Conservation (phyloP, 2,113 vertebrate genomes). For the Sebastes schlegelii region DNA sequence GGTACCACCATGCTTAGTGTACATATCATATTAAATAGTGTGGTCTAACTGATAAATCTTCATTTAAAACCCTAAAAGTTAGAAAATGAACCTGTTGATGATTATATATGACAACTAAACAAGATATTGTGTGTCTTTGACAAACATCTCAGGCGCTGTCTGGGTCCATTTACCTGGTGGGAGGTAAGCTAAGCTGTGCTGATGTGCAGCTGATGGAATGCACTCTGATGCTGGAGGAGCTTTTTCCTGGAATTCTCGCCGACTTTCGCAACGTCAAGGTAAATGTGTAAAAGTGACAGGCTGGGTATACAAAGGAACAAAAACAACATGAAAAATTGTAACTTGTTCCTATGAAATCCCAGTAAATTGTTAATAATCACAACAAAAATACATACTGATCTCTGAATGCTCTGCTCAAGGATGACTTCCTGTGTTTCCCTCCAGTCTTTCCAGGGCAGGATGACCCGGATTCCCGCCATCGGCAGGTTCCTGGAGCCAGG, state of each 20-base stretch:
- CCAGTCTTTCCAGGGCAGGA: slow-evolving; percentile 90
- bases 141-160: slow-evolving; percentile 82
- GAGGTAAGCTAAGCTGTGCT: slow-evolving; percentile 88
- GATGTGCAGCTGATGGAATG: slow-evolving; percentile 90
- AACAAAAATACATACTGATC: neutral
- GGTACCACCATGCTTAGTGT: slow-evolving; percentile 81
- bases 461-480: slow-evolving; percentile 84
- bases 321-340: neutral
- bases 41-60: neutral
- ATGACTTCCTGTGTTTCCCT: neutral
- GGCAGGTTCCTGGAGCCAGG: slow-evolving; percentile 89
- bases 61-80: neutral
- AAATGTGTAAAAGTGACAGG: neutral
- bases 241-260: slow-evolving; percentile 78
- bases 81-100: neutral
- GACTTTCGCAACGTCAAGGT: slow-evolving; percentile 90
- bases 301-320: neutral
- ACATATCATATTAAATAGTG: neutral
- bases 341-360: neutral
- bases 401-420: neutral
- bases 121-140: neutral
- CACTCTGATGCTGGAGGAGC: slow-evolving; percentile 90
- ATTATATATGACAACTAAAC: neutral
- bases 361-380: no score
- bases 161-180: slow-evolving; percentile 87